Base-by-base conservation (phyloP, 2,888 invertebrate genomes). In the Sturmia bella region DNA sequence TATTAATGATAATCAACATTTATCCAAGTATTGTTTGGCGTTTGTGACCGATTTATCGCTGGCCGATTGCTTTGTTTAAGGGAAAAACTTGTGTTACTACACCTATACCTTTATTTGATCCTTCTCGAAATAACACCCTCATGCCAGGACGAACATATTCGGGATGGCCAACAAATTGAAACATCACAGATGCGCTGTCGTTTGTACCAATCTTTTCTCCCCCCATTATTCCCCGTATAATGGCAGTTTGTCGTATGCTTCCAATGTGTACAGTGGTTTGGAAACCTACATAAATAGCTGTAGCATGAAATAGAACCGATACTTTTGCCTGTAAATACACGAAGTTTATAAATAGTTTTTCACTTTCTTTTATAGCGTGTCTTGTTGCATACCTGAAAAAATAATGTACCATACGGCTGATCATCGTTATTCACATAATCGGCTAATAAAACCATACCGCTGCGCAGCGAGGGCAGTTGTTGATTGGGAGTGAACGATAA, bases 261-360 rank as follows among this genome's bases (percentile, higher is more conserved):
- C 98, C 99, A 66, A 99, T 96, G 90, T 99, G 98, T 0, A 99
- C 96, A 0, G 98, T 98, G 19, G 97, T 96, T 91, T 97, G 96
- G 90, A 96, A 97, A 32, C 97, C 97, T 4, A 94, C 94, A 83
- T 93, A 94, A 80, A 97, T 96, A 13, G 95, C 94, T 0, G 95
- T 96, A 0, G 96, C 94, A 89, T 98, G 98, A 83, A 95, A 95
- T n/a, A 99, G 92, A 0, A 99, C 95, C 45, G 95, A 95, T 0
- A 99, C 95, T 61, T 95, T 95, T 0, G 99, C 99, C 94, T 97
- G 92, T 84, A 93, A 94, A 80, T 87, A 45, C 11, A 52, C 4
- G 39, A n/a, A 15, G 11, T 15, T 15, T 24, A 9, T 7, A 15
- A 17, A 5, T 21, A 39, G 2, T 19, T 13, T 13, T 19, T 56